These are phyloP conservation scores for Venusia cambrica DNA, from an alignment of 2,888 invertebrate species.

Conservation along the genomic window DNA sequence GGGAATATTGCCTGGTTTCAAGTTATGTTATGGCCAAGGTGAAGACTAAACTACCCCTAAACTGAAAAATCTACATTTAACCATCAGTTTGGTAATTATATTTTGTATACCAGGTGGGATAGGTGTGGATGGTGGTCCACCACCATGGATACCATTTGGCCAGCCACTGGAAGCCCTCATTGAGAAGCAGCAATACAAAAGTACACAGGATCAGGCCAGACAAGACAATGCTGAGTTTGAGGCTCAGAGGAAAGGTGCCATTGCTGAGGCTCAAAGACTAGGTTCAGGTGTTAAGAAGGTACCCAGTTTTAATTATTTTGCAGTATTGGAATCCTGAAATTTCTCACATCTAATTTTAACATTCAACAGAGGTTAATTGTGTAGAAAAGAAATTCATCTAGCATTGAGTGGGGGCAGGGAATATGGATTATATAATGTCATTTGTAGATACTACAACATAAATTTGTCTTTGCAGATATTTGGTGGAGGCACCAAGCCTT, in stretches of 20 bases:
- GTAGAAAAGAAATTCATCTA: no score
- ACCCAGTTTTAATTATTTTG: no score
- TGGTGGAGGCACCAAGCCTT: conserved; percentile 84
- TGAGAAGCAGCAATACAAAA: conserved; percentile 87
- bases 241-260: conserved; percentile 93
- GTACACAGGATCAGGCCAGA: conserved; percentile 81
- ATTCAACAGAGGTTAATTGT: no score
- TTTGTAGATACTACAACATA: no score
- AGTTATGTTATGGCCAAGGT: no score
- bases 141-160: conserved; percentile 96
- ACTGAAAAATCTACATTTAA: no score
- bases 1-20: no score
- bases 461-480: conserved; percentile 73
- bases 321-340: no score
- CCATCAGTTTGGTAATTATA: no score
- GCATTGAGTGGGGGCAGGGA: no score
- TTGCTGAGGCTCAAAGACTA: conserved; percentile 90
- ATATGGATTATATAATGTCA: no score
- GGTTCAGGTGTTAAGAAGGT: conserved; percentile 79
- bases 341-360: conserved; percentile 1
- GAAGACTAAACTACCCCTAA: no score
- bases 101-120: conserved; percentile 64
- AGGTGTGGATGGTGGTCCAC: conserved; percentile 89
- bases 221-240: conserved; percentile 93
- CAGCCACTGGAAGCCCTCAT: conserved; percentile 84